Percentiles rank a stretch among this genome's conserved stretches.
Conservation (phyloP, 1,140 invertebrate species). For the Drosophila bocki region DNA sequence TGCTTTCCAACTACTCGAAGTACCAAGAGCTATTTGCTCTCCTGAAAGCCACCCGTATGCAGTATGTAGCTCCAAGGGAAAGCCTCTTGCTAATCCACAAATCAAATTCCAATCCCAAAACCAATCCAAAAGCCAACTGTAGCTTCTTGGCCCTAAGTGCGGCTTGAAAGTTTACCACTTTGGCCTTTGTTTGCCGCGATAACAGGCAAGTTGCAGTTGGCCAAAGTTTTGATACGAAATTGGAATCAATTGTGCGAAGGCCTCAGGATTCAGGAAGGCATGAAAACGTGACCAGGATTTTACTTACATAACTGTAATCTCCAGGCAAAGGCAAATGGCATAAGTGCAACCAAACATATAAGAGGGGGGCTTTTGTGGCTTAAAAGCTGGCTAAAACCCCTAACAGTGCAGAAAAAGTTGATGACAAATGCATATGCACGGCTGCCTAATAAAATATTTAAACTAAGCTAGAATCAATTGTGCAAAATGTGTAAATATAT, state of each 20-base stretch:
- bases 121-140: slow-evolving; percentile 5
- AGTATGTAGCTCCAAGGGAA: neutral
- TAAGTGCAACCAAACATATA: neutral
- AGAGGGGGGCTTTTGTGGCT: slow-evolving; percentile 7
- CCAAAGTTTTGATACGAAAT: slow-evolving; percentile 40
- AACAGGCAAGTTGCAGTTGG: slow-evolving; percentile 42
- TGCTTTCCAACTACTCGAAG: neutral
- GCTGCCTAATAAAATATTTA: slow-evolving; percentile 10
- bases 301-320: slow-evolving; percentile 7
- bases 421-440: neutral
- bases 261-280: slow-evolving; percentile 11
- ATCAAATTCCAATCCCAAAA: neutral
- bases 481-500: slow-evolving; percentile 22
- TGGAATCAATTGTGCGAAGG: slow-evolving; percentile 44
- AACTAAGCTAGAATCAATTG: slow-evolving; percentile 11
- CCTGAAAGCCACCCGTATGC: neutral
- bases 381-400: neutral
- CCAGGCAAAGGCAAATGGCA: slow-evolving; percentile 7
- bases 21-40: slow-evolving; percentile 1
- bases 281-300: slow-evolving; percentile 30
- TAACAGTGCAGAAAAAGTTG: neutral
- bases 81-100: slow-evolving; percentile 18
- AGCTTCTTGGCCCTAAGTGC: slow-evolving; percentile 18
- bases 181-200: slow-evolving; percentile 40
- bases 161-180: slow-evolving; percentile 45